Base-by-base conservation (phyloP, 2,797 vertebrate genomes). In the Atherinosoma microstoma region DNA sequence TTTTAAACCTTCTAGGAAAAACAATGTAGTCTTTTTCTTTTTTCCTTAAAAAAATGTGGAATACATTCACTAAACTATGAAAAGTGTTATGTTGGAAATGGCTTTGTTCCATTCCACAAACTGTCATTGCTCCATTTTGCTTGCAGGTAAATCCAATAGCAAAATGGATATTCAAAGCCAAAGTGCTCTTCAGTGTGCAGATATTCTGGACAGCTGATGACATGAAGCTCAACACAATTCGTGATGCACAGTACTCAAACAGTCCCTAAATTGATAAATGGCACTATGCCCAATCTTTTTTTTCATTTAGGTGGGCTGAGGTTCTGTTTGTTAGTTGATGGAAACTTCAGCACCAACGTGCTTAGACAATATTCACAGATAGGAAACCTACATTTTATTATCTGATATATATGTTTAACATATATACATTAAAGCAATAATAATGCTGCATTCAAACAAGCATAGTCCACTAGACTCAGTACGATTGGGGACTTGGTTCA, bases 111-210 rank as follows among this genome's bases (percentile, higher is more conserved):
- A 32, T 30, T 16, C 15, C 18, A 4, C 47, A 20, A 20, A 9
- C 16, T 32, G 29, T 20, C 54, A 32, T 32, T 30, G 27, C 32
- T 57, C 54, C 29, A 57, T 57, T 56, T 56, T 20, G 29, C 27
- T 57, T 57, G 24, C 30, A 29, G 29, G 30, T 65, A 57, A 57
- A 57, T 57, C 54, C 54, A 57, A 57, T 57, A 9, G 54, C 29
- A 30, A 57, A 57, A 29, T 57, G 54, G 15, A 30, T 18, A 27
- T 54, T 27, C 24, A 30, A 29, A 57, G 54, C 90, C 54, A 57
- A 57, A 57, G 54, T 32, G 54, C 54, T 57, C 29, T 57, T 57
- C 29, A 32, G 2, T 32, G 29, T 30, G 16, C 29, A 57, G 54
- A 32, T 32, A 32, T 32, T 15, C 15, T 20, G 27, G 3, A 27